Base-by-base conservation (phyloP, 2,888 invertebrate species). In the Phytoseiulus persimilis region DNA sequence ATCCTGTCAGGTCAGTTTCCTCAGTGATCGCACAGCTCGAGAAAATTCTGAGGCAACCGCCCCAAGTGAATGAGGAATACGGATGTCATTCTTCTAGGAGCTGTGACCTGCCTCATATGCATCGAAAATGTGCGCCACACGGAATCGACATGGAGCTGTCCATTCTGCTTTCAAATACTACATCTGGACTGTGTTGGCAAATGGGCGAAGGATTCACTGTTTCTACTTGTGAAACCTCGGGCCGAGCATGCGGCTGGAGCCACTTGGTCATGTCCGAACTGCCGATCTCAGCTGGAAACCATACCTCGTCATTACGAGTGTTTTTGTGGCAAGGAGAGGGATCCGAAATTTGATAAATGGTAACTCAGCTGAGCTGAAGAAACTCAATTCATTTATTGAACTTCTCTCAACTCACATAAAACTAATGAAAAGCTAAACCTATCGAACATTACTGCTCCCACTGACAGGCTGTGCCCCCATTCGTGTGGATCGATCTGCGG, bases 201-300 rank as follows among this genome's bases (percentile, higher is more conserved):
- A 92, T 99, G 99, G 99, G 98, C 97, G n/a, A 31, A 32, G 33
- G 87, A 87, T 33, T 87, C 87, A 0, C 33, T 87, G 0, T 87
- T 39, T n/a, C 33, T 45, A 33, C 31, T 39, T n/a, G 87, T 11
- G n/a, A 87, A 32, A n/a, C 33, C 87, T 2, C 9, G 87, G 6
- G 87, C 28, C 32, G 45, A 33, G 28, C 6, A 11, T 1, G 6
- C 87, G 9, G 45, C 87, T 28, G 45, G 28, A 9, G 31, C 32
- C 9, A n/a, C 87, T n/a, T 99, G 99, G 99, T 95, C 98, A 32
- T 99, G 99, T 92, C 98, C 98, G 0, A 97, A 97, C 0, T 99
- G 99, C 92, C 98, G 98, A 93, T 96, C 96, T 92, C 95, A 95
- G 0, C 95, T 94, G 90, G 93, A 94, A 31, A 94, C 94, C 33